A percentile compares a stretch with the other conserved stretches of the same genome.
Evolutionary conservation across 2,113 vertebrate genomes (phyloP).

Genomic region (Phoxinus phoxinus): DNA sequence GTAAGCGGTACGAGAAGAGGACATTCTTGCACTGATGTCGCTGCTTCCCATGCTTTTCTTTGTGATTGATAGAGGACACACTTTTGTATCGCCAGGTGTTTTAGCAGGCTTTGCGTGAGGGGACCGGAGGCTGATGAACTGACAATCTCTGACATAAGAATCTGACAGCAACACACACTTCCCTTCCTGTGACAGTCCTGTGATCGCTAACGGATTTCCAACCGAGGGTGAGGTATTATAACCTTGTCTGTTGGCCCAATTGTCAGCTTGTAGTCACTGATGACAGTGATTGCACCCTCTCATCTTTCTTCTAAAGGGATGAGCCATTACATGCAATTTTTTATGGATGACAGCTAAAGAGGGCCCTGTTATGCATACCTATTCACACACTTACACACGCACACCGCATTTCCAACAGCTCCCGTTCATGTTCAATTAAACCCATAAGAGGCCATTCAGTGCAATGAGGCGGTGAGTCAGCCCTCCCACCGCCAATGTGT

Average conservation of each 20-base stretch:
- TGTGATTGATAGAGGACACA: slow-evolving; percentile 21
- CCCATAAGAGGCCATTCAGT: slow-evolving; percentile 42
- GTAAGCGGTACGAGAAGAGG: not conserved
- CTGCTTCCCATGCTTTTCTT: slow-evolving; percentile 7
- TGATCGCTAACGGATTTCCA: not conserved
- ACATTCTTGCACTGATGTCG: slow-evolving; percentile 20
- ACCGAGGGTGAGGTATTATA: not conserved
- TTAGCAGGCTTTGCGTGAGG: slow-evolving; percentile 6
- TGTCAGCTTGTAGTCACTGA: slow-evolving; percentile 41
- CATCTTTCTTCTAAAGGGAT: slow-evolving; percentile 41
- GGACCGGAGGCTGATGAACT: not conserved
- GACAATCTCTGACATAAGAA: not conserved
- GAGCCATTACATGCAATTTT: slow-evolving; percentile 46
- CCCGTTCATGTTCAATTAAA: slow-evolving; percentile 54
- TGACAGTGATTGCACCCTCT: slow-evolving; percentile 40
- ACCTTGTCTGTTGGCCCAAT: slow-evolving; percentile 33
- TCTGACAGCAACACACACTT: not conserved
- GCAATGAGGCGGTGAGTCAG: slow-evolving; percentile 36
- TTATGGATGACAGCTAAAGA: slow-evolving; percentile 41
- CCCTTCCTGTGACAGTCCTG: not conserved
- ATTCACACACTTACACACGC: slow-evolving; percentile 23
- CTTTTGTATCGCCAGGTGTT: slow-evolving; percentile 10
- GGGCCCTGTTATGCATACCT: slow-evolving; percentile 40
- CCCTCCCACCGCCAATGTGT: slow-evolving; percentile 16
- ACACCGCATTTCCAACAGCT: slow-evolving; percentile 10